These are phyloP conservation scores for Ciconia nigra DNA, from an alignment of 2,797 vertebrate species.

Conservation along the genomic window DNA sequence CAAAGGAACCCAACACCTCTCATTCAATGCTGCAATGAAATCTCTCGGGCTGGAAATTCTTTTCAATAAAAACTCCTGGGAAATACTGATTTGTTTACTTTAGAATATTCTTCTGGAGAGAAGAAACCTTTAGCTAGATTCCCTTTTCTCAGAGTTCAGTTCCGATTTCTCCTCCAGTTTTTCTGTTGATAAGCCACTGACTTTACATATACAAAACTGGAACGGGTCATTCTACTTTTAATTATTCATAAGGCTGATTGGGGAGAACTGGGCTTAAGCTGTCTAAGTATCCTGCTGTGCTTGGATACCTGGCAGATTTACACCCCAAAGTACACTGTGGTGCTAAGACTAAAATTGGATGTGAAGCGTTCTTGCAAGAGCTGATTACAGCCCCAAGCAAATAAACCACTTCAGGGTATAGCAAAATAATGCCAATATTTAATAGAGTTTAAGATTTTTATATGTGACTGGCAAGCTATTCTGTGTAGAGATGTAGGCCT, in stretches of 20 bases:
- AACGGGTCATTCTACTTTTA: not conserved
- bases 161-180: not conserved
- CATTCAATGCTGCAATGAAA: not conserved
- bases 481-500: not conserved
- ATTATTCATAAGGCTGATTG: not conserved
- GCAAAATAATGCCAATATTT: not conserved
- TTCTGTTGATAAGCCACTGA: not conserved
- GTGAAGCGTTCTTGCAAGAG: not conserved
- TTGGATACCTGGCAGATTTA: constrained; percentile 44
- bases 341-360: constrained; percentile 34
- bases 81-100: not conserved
- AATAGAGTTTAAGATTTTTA: constrained; percentile 16
- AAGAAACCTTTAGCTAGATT: not conserved
- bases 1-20: not conserved
- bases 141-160: not conserved
- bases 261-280: not conserved
- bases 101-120: not conserved
- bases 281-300: constrained; percentile 6
- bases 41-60: not conserved
- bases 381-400: not conserved
- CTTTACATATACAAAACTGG: not conserved
- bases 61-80: not conserved
- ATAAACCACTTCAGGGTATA: not conserved
- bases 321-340: not conserved
- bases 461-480: not conserved